Base-by-base conservation (phyloP, 1,140 invertebrate genomes). In the Musca domestica region DNA sequence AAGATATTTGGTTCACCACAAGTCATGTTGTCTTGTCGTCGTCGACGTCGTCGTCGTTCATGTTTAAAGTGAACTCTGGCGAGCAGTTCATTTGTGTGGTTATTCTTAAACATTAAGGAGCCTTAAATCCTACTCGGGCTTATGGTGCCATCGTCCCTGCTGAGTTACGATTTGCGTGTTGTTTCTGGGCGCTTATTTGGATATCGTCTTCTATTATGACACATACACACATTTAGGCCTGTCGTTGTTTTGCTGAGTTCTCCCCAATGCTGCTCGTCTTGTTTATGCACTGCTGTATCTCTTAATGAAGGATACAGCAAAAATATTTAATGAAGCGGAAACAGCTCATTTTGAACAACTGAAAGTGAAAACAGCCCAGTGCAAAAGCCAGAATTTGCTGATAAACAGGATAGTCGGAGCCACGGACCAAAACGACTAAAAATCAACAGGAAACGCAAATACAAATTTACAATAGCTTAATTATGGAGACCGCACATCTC, bases 281-380 rank as follows among this genome's bases (percentile, higher is more conserved):
- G 27, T 61, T 61, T 61, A 61, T 61, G 17, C 5, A 61, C 10
- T 61, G 56, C 34, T 19, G n/a, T n/a, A 30, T 30, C 20, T 41
- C 17, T 30, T 34, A 61, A 34, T 61, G 56, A 61, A 61, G 56
- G 27, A 61, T 61, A 61, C 30, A 61, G 30, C 27, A 34, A 34
- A 61, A 34, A 19, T 61, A 34, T 61, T 34, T 61, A 61, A 61
- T 61, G 56, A 61, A 61, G 56, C 56, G 56, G 56, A 61, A 61
- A 61, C 56, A 34, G 41, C 56, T 61, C 56, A 61, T 61, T 61
- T 61, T 34, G 27, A 61, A 61, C 30, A 61, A 23, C 56, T 27
- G 19, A 61, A 61, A 41, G 56, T 61, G 27, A 41, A 58, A 58
- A 58, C 54, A 27, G 27, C 15, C 7, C 17, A 34, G 30, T 25